Base-by-base conservation (phyloP, 2,888 invertebrate genomes). In the Leptothorax acervorum region DNA sequence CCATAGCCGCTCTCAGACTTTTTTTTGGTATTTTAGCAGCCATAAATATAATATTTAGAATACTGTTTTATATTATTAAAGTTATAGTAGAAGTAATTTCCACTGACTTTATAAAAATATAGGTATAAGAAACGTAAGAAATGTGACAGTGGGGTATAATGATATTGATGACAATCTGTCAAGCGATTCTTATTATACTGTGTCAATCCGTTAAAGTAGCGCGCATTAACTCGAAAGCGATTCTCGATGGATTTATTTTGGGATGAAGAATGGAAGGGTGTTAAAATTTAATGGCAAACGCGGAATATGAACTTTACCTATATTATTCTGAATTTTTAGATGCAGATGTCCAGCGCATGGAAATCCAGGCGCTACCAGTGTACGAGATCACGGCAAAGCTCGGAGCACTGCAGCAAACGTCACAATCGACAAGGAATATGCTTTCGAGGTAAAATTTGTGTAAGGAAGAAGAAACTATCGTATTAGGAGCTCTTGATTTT, bases 271-370 rank as follows among this genome's bases (percentile, higher is more conserved):
- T 39, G 8, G 11, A 53, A 35, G 8, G 35, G 4, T 42, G 12
- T n/a, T 51, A 51, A 18, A 51, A 15, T 51, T 45, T 18, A 28
- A 45, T 11, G 8, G 12, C n/a, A 73, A 39, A 35, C n/a, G 15
- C 31, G 2, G 11, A 55, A 35, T 8, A 15, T 5, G 8, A 65
- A 18, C 60, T 48, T 78, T 79, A 18, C 23, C 23, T 23, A 23
- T n/a, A 35, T 23, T 53, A 15, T 12, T 39, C 2, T 31, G 0
- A 31, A 86, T 79, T 57, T 35, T 74, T 92, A 97, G 97, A 71
- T 97, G 97, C 92, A 96, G 96, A 93, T 98, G 98, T 93, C 98
- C 98, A 71, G 97, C 97, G 12, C 98, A 98, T 93, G 96, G 97
- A 1, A 96, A 96, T 90, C 95, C 96, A 81, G 96, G 96, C 71